Evolutionary conservation across 1,140 invertebrate genomes (phyloP).

Genomic region (Pemphigus obesinymphae): DNA sequence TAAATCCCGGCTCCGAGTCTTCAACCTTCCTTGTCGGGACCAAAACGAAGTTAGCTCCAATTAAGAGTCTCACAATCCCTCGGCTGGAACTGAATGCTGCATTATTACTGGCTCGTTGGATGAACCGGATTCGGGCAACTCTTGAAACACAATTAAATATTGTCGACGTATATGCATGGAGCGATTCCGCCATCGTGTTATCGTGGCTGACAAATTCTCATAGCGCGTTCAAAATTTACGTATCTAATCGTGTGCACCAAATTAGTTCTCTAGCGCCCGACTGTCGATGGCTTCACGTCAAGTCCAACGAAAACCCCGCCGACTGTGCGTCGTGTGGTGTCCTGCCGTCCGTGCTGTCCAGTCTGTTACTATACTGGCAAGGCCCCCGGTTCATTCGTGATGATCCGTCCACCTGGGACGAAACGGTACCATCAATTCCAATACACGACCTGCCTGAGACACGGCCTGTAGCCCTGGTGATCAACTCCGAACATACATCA

Average conservation of each 20-base stretch:
- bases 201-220: neutral
- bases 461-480: neutral
- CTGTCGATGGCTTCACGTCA: neutral
- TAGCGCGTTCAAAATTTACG: neutral
- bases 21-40: neutral
- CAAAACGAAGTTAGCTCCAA: neutral
- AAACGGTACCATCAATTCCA: neutral
- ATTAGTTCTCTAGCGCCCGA: neutral
- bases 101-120: neutral
- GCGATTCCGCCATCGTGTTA: neutral
- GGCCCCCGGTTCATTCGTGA: neutral
- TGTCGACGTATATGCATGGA: neutral
- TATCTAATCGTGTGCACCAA: neutral
- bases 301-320: too few relatives aligned
- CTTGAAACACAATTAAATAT: neutral
- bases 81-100: neutral
- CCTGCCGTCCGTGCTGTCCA: neutral
- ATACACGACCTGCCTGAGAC: neutral
- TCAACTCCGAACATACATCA: neutral
- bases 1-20: too few relatives aligned
- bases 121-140: neutral
- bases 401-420: neutral
- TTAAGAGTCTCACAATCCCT: neutral
- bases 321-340: neutral
- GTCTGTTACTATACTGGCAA: neutral